Evolutionary conservation across 2,888 invertebrate genomes (phyloP).

Genomic region (Amiota mariae): DNA sequence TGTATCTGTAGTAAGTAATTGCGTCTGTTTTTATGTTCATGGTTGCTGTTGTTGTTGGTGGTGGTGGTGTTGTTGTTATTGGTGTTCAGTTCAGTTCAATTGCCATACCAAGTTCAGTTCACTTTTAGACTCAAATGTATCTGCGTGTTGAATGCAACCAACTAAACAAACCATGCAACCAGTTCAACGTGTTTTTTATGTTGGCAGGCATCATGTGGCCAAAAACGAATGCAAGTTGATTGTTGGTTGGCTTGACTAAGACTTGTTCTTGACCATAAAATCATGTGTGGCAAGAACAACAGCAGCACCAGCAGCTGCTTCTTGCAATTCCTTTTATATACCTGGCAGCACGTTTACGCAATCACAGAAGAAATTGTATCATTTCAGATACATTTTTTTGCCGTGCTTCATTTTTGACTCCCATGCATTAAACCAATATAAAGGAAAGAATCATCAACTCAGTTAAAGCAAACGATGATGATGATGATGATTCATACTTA

Average conservation of each 20-base stretch:
- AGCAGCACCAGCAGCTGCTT: neutral
- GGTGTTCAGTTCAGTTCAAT: no score
- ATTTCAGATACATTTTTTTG: no score
- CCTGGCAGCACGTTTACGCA: no score
- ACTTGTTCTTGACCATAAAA: slow-evolving; percentile 20
- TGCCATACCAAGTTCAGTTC: slow-evolving; percentile 3
- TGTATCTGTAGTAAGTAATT: slow-evolving; percentile 21
- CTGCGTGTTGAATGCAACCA: slow-evolving; percentile 43
- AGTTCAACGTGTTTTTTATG: slow-evolving; percentile 58
- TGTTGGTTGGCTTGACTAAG: neutral
- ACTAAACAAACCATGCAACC: slow-evolving; percentile 43
- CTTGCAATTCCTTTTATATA: neutral
- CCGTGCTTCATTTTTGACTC: no score
- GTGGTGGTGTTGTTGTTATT: slow-evolving; percentile 31
- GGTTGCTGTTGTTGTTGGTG: slow-evolving; percentile 25
- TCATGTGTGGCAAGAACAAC: slow-evolving; percentile 4
- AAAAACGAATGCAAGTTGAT: slow-evolving; percentile 7
- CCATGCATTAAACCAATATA: no score
- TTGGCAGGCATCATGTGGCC: slow-evolving; percentile 46
- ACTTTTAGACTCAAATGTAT: neutral
- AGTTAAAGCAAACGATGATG: no score
- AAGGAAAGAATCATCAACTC: no score
- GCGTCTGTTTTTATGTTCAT: neutral
- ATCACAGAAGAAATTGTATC: no score
- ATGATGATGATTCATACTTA: no score